phyloP scores from a whole-genome alignment of 1,140 invertebrate genomes.

The Luehdorfia chinensis region DNA sequence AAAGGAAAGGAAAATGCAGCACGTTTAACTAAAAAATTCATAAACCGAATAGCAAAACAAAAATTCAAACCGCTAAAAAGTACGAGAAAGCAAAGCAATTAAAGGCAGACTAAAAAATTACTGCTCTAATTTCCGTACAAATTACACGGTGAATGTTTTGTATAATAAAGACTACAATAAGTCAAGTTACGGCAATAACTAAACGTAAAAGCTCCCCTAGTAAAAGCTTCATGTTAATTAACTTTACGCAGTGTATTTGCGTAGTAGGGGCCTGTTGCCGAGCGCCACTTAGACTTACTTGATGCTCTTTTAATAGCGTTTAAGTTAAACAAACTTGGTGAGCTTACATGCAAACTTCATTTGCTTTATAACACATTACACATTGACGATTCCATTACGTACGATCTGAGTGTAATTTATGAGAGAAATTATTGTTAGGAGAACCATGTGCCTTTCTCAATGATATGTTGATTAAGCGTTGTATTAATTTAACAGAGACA shows the following conservation, averaged over 20 bases:
- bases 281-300: slow-evolving; percentile 26
- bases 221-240: slow-evolving; percentile 33
- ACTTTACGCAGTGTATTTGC: slow-evolving; percentile 32
- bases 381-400: slow-evolving; percentile 34
- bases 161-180: slow-evolving; percentile 20
- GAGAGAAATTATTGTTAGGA: no score
- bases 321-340: slow-evolving; percentile 31
- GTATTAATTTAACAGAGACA: no score
- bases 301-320: slow-evolving; percentile 42
- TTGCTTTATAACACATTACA: slow-evolving; percentile 32
- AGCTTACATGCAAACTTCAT: slow-evolving; percentile 41
- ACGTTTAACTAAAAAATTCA: no score
- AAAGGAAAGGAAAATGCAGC: no score
- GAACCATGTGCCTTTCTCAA: no score
- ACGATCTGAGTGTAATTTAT: slow-evolving; percentile 2
- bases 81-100: slow-evolving; percentile 11
- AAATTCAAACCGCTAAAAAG: not conserved
- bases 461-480: no score
- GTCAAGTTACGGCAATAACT: slow-evolving; percentile 22
- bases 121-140: slow-evolving; percentile 11
- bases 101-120: slow-evolving; percentile 13
- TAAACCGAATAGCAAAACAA: not conserved
- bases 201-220: slow-evolving; percentile 20
- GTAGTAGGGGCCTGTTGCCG: slow-evolving; percentile 26
- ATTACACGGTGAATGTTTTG: slow-evolving; percentile 15